Conservation (phyloP, 2,113 vertebrate genomes). For the Noctilio leporinus region DNA sequence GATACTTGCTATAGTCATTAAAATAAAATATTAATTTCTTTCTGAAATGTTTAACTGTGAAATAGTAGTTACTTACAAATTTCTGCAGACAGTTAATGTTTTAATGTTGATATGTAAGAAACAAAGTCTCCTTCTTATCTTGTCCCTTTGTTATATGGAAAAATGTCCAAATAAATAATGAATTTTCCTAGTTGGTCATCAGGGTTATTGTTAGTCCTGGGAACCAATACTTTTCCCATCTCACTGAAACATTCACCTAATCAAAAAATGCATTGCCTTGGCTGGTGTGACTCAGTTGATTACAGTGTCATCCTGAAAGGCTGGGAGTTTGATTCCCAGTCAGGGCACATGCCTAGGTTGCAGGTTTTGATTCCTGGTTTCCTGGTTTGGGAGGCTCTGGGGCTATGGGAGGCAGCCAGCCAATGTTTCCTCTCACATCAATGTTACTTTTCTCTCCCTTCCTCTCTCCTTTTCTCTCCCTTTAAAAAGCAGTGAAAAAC, state of each 20-base stretch:
- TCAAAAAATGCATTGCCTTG: slow-evolving; percentile 38
- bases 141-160: slow-evolving; percentile 1
- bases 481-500: no score
- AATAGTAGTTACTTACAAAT: not conserved
- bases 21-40: not conserved
- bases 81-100: not conserved
- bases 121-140: slow-evolving; percentile 14
- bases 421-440: no score
- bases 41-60: not conserved
- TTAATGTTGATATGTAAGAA: not conserved
- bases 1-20: not conserved
- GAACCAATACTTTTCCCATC: slow-evolving; percentile 43
- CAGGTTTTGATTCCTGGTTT: no score
- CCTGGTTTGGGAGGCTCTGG: no score
- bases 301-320: no score
- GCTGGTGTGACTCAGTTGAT: no score
- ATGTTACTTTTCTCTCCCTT: no score
- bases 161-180: slow-evolving; percentile 34
- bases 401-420: no score
- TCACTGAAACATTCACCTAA: slow-evolving; percentile 66
- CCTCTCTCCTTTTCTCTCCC: no score
- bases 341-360: no score
- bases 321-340: no score
- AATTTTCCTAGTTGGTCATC: not conserved
- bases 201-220: slow-evolving; percentile 39